These are phyloP conservation scores for Ictalurus furcatus DNA, from an alignment of 2,113 vertebrate genomes.

Conservation along the genomic window DNA sequence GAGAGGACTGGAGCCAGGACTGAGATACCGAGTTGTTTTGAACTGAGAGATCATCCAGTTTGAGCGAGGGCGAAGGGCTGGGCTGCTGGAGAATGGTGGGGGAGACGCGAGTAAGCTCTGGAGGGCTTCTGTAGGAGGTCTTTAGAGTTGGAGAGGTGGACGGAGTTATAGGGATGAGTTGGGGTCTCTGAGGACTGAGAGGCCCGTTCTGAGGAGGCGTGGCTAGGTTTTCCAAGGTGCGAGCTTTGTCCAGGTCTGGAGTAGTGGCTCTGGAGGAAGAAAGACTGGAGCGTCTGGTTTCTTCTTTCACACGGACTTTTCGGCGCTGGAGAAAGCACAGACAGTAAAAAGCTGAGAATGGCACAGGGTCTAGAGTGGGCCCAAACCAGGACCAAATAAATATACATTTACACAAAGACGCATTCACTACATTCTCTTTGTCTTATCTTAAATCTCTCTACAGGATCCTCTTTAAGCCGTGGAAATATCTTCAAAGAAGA, in stretches of 20 bases:
- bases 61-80: constrained; percentile 30
- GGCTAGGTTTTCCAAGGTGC: not conserved
- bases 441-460: not conserved
- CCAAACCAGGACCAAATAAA: not conserved
- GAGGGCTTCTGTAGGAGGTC: constrained; percentile 35
- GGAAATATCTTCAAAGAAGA: not conserved
- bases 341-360: not conserved
- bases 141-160: constrained; percentile 40
- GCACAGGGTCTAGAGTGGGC: not conserved
- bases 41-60: constrained; percentile 30
- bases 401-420: not conserved
- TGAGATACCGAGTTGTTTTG: constrained; percentile 27
- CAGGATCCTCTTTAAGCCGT: not conserved
- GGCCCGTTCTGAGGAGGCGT: constrained; percentile 1
- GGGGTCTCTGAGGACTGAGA: not conserved
- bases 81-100: not conserved
- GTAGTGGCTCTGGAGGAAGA: constrained; percentile 10
- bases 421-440: not conserved
- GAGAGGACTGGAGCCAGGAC: constrained; percentile 46
- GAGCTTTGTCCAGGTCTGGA: not conserved
- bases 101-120: constrained; percentile 24
- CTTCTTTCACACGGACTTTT: not conserved
- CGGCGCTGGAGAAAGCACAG: not conserved
- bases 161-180: not conserved
- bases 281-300: not conserved